Conservation (phyloP, 1,140 invertebrate species). For the Pseudomyrmex dendroicus region DNA sequence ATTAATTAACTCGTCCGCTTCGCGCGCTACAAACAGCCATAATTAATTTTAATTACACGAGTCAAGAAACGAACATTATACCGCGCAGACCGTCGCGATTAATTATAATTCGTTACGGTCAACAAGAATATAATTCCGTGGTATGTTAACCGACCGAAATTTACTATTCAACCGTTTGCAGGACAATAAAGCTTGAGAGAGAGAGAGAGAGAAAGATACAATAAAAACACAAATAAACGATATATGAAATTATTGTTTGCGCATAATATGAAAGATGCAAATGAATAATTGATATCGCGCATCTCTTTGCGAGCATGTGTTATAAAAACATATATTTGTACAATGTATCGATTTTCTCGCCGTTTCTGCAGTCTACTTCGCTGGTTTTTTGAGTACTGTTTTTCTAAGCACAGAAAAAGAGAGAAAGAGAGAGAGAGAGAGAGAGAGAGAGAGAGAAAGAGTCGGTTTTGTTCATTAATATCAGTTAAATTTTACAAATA, state of each 20-base stretch:
- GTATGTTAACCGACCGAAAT: neutral
- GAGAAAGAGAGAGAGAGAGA: no score
- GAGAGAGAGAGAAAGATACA: neutral
- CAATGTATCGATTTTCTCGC: no score
- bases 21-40: slow-evolving; percentile 65
- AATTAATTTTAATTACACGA: slow-evolving; percentile 75
- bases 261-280: neutral
- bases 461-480: slow-evolving; percentile 55
- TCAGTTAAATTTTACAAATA: slow-evolving; percentile 57
- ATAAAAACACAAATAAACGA: neutral
- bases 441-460: no score
- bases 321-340: no score
- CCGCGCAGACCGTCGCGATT: slow-evolving; percentile 66
- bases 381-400: no score
- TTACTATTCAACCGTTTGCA: neutral
- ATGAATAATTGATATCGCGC: neutral
- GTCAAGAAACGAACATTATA: slow-evolving; percentile 67
- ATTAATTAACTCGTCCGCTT: slow-evolving; percentile 63
- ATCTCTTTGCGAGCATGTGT: no score
- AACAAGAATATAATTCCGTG: neutral
- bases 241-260: slow-evolving; percentile 2
- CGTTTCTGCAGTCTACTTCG: no score
- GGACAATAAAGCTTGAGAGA: neutral
- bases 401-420: no score
- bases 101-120: slow-evolving; percentile 57